Conservation (phyloP, 2,797 vertebrate species). For the Hemitrygon akajei region DNA sequence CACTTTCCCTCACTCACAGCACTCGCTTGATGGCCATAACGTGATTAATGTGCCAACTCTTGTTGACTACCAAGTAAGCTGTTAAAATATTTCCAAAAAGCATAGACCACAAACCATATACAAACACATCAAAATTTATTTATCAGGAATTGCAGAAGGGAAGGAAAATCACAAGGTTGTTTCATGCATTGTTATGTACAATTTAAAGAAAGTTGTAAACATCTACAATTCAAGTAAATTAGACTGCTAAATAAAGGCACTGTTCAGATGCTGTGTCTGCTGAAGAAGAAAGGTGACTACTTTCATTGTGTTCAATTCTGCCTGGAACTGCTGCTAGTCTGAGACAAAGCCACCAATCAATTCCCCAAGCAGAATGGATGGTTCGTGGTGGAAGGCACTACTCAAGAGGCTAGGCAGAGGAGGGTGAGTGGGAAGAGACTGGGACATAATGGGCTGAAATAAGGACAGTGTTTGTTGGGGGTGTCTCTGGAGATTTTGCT, state of each 20-base stretch:
- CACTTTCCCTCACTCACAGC: background rate
- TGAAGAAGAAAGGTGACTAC: background rate
- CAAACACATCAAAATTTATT: constrained; percentile 37
- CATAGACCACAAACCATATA: background rate
- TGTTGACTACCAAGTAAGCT: too few relatives aligned
- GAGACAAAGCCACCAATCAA: background rate
- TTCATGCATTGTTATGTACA: constrained; percentile 32
- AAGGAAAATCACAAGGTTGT: background rate
- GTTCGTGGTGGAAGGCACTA: background rate
- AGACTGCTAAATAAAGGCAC: constrained; percentile 32
- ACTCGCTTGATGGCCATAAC: background rate
- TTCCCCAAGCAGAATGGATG: background rate
- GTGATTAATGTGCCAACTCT: background rate
- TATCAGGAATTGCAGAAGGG: background rate
- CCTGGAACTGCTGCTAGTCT: background rate
- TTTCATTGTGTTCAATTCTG: background rate
- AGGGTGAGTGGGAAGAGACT: too few relatives aligned
- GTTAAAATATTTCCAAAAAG: background rate
- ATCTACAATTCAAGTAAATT: constrained; percentile 31
- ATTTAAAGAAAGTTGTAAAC: constrained; percentile 23
- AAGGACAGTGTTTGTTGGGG: background rate
- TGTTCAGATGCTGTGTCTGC: constrained; percentile 5
- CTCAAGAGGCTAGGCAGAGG: background rate
- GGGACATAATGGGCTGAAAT: background rate
- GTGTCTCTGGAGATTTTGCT: background rate